phyloP scores from a whole-genome alignment of 2,888 invertebrate genomes.

The Pheosia tremula region DNA sequence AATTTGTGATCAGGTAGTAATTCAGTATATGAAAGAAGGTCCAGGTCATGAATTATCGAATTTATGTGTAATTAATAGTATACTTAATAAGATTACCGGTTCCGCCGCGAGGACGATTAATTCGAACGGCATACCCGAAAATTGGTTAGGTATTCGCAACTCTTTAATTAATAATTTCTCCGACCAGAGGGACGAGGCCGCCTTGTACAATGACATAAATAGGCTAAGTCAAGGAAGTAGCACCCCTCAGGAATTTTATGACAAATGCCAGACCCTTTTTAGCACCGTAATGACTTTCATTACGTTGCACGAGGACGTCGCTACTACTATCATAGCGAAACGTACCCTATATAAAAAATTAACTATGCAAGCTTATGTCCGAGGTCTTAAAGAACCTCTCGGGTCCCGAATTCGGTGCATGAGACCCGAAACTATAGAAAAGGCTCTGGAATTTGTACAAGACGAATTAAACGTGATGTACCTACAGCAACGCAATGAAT shows the following conservation, averaged over 20 bases:
- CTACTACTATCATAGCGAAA: conserved; percentile 11
- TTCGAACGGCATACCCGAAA: conserved; percentile 29
- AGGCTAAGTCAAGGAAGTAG: conserved; percentile 25
- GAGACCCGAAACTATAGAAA: conserved; percentile 37
- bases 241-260: conserved; percentile 33
- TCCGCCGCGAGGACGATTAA: conserved; percentile 12
- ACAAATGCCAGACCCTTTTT: conserved; percentile 29
- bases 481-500: conserved; percentile 18
- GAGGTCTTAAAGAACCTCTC: conserved; percentile 11
- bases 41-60: conserved; percentile 13
- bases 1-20: conserved; percentile 32
- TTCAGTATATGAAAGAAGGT: not conserved
- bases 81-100: conserved; percentile 13
- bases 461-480: conserved; percentile 16
- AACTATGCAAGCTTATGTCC: conserved; percentile 10
- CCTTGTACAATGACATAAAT: conserved; percentile 4
- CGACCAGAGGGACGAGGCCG: conserved; percentile 31
- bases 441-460: conserved; percentile 22
- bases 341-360: conserved; percentile 10
- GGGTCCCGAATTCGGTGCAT: not conserved
- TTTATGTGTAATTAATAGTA: conserved; percentile 9
- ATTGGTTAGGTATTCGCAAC: conserved; percentile 28
- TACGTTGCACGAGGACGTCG: conserved; percentile 25
- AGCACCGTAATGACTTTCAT: conserved; percentile 32
- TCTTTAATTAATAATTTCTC: conserved; percentile 37